A percentile compares a stretch with the other conserved stretches of the same genome.
phyloP scores from a whole-genome alignment of 2,797 vertebrate genomes.

The Lycodopsis pacificus region DNA sequence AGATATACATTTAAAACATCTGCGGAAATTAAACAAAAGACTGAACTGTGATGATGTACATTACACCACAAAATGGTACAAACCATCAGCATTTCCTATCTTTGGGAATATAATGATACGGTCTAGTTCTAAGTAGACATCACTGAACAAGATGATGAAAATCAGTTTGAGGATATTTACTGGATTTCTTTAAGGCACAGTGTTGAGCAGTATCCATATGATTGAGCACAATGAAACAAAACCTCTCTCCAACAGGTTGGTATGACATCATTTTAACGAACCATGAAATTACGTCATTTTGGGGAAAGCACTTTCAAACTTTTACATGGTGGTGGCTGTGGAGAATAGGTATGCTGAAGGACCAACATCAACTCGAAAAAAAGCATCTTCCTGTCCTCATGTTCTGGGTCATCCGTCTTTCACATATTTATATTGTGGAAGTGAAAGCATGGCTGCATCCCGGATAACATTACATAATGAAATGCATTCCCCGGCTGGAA shows the following conservation, averaged over 20 bases:
- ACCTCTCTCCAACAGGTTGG: constrained; percentile 51
- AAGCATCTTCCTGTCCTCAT: constrained; percentile 41
- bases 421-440: constrained; percentile 44
- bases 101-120: constrained; percentile 30
- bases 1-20: constrained; percentile 46
- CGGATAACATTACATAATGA: constrained; percentile 42
- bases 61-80: constrained; percentile 7
- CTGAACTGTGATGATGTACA: constrained; percentile 20
- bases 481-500: constrained; percentile 39
- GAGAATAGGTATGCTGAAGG: constrained; percentile 59
- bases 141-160: constrained; percentile 51
- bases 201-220: constrained; percentile 12
- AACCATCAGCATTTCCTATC: constrained; percentile 40
- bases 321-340: constrained; percentile 60
- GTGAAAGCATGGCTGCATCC: constrained; percentile 28
- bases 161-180: constrained; percentile 33
- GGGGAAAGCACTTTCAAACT: constrained; percentile 68
- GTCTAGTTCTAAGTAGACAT: constrained; percentile 53
- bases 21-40: constrained; percentile 43
- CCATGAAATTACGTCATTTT: constrained; percentile 76
- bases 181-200: constrained; percentile 19
- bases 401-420: constrained; percentile 49
- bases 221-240: constrained; percentile 46
- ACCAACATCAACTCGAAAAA: constrained; percentile 49
- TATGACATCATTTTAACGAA: constrained; percentile 78